These are phyloP conservation scores for Heteronetta atricapilla DNA, from an alignment of 2,113 vertebrate species.

Conservation along the genomic window DNA sequence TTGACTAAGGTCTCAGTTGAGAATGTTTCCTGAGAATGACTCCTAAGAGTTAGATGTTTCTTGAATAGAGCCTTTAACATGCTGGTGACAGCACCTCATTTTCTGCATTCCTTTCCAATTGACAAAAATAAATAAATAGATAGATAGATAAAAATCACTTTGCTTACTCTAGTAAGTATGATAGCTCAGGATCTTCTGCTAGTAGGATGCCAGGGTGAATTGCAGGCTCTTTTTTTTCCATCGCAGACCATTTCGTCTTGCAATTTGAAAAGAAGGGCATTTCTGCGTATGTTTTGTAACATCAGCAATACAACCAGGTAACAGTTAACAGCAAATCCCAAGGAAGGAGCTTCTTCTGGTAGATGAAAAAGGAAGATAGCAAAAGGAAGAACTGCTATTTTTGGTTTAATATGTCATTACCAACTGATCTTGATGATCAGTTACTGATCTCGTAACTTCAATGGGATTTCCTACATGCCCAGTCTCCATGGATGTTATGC, in stretches of 20 bases:
- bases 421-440: background rate
- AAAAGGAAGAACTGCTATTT: background rate
- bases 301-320: background rate
- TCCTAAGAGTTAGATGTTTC: background rate
- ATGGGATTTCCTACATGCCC: background rate
- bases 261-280: background rate
- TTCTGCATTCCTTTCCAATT: background rate
- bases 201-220: background rate
- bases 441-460: background rate
- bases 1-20: background rate
- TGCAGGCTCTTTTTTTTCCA: background rate
- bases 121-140: background rate
- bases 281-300: background rate
- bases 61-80: background rate
- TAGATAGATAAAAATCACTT: background rate
- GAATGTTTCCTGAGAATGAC: background rate
- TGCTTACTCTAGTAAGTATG: background rate
- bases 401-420: background rate
- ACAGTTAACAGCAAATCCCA: background rate
- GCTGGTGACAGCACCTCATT: background rate
- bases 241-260: background rate
- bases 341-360: rapidly evolving
- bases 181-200: background rate
- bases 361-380: background rate
- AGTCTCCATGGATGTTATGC: background rate